A percentile compares a stretch with the other conserved stretches of the same genome.
phyloP scores from a whole-genome alignment of 1,140 invertebrate species.

The Anthonomus grandis region DNA sequence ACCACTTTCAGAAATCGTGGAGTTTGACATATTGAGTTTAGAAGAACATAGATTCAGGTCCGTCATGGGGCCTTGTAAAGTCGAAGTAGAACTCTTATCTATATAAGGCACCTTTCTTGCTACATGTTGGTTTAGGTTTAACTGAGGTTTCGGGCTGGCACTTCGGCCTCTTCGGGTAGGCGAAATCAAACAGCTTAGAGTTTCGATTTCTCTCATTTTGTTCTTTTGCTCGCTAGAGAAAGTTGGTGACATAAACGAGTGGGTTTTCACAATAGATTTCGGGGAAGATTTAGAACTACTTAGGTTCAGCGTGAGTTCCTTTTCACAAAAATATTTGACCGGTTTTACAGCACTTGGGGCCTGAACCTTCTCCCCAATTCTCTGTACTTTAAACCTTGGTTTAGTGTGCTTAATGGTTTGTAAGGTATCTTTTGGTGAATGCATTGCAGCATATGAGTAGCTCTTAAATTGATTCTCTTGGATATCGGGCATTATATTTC shows the following conservation, averaged over 20 bases:
- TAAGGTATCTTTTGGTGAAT: not conserved
- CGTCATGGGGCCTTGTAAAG: slow-evolving; percentile 10
- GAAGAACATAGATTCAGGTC: slow-evolving; percentile 6
- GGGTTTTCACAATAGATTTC: slow-evolving; percentile 14
- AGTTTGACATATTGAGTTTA: slow-evolving; percentile 3
- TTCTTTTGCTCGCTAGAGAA: slow-evolving; percentile 40
- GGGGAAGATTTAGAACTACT: slow-evolving; percentile 2
- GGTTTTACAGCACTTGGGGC: slow-evolving; percentile 8
- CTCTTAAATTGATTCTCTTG: slow-evolving; percentile 18
- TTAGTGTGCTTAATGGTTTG: slow-evolving; percentile 7
- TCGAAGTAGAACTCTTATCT: slow-evolving; percentile 26
- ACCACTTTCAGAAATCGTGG: slow-evolving; percentile 6
- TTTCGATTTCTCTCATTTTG: slow-evolving; percentile 34
- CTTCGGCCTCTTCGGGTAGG: slow-evolving; percentile 35
- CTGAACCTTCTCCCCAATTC: slow-evolving; percentile 9
- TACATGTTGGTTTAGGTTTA: not conserved
- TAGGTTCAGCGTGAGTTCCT: slow-evolving; percentile 5
- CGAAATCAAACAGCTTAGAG: slow-evolving; percentile 31
- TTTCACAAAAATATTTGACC: slow-evolving; percentile 19
- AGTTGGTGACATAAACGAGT: slow-evolving; percentile 42
- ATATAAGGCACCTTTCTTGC: slow-evolving; percentile 24
- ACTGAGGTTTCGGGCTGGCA: slow-evolving; percentile 27
- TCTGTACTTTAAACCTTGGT: slow-evolving; percentile 17
- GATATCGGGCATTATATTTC: slow-evolving; percentile 15
- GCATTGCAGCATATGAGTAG: slow-evolving; percentile 21